Evolutionary conservation across 2,797 vertebrate species (phyloP), one percentile per base, ranked within the genome.

Genomic region (Oreochromis mossambicus): DNA sequence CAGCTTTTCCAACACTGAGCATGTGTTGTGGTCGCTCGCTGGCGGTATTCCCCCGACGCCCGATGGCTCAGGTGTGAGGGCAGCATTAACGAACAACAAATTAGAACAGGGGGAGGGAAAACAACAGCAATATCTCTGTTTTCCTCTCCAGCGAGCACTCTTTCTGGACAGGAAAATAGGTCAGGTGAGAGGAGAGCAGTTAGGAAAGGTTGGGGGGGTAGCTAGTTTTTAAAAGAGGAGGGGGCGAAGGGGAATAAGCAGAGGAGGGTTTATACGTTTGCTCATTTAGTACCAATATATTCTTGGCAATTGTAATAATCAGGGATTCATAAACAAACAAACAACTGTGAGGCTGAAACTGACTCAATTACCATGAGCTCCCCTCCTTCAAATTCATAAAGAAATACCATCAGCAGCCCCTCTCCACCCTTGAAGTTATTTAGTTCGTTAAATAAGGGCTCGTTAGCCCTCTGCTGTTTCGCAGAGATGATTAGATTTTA

Each of bases 371-470:
- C 87, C 83, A 77, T 66, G 83, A 94, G 81, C 87, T 94, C 90
- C 88, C 95, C 94, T 94, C 93, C 94, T 94, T 93, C 92, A 94
- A 94, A 95, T 95, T 95, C 94, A 96, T 96, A 94, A 96, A 95
- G 94, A 95, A 96, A 95, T 92, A 93, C 91, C 95, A 93, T 95
- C 94, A 94, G 89, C 94, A 97, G 97, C 97, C 92, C 88, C 89
- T 97, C 97, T 97, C 96, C 93, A 93, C 92, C 94, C 96, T 97
- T 97, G 97, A 97, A 97, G 97, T 98, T 98, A 97, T 97, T 98
- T 97, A 97, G 98, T 98, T 98, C 96, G 98, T 98, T 98, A 98
- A 98, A 98, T 98, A 98, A 98, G 97, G 98, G 97, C 97, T 98
- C 97, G 97, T 98, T 98, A 98, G 97, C 96, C 96, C 97, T 97